Conservation (phyloP, 53 echinoderm and acorn worm genomes). For the Paracentrotus lividus region DNA sequence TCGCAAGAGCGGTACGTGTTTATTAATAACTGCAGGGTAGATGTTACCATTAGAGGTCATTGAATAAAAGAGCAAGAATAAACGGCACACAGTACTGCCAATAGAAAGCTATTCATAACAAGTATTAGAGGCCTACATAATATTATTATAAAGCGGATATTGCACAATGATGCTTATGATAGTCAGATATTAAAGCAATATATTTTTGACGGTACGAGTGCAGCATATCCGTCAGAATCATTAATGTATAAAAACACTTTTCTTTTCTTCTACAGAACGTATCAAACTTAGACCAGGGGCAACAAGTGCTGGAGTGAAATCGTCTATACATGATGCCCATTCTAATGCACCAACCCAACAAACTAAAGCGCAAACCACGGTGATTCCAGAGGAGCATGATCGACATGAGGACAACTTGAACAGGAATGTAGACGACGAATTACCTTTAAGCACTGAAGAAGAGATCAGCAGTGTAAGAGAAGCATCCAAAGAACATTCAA, state of each 20-base stretch:
- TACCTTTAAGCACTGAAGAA: background rate
- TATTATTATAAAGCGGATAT: too few species aligned
- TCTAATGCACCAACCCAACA: background rate
- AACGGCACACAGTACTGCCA: too few species aligned
- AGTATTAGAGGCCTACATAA: too few species aligned
- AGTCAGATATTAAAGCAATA: too few species aligned
- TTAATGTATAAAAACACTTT: background rate
- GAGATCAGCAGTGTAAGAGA: background rate
- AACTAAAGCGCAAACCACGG: background rate
- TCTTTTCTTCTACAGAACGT: background rate
- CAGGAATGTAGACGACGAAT: background rate
- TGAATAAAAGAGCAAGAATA: too few species aligned
- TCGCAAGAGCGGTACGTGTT: background rate
- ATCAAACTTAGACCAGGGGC: background rate
- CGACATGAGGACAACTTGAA: background rate
- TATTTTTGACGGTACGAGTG: too few species aligned
- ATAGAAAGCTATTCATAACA: too few species aligned
- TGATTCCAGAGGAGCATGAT: background rate
- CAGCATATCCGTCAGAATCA: background rate
- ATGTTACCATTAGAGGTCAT: too few species aligned
- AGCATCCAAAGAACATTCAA: background rate
- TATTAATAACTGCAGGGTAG: too few species aligned
- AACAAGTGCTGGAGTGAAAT: constrained; percentile 26
- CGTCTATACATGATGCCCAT: background rate
- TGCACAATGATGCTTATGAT: too few species aligned